These are phyloP conservation scores for Macquaria australasica DNA, from an alignment of 2,113 vertebrate genomes.

Conservation along the genomic window DNA sequence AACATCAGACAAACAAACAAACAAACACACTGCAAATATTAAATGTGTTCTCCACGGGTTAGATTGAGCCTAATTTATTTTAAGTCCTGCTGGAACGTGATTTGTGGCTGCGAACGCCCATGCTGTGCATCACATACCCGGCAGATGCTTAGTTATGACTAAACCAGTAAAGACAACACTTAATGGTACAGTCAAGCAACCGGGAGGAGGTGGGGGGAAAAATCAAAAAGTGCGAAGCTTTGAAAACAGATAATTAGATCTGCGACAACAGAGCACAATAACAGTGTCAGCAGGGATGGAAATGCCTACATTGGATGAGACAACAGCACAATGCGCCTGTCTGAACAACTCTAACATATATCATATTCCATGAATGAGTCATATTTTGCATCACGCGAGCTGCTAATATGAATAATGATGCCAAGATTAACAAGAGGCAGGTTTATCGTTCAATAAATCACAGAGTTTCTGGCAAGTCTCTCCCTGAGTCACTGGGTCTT, in stretches of 20 bases:
- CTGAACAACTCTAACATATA: conserved; percentile 51
- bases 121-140: conserved; percentile 70
- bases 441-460: conserved; percentile 59
- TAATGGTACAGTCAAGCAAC: conserved; percentile 66
- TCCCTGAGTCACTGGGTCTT: conserved; percentile 38
- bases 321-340: conserved; percentile 54
- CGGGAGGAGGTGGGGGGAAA: conserved; percentile 17
- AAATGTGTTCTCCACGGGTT: conserved; percentile 71
- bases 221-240: conserved; percentile 68
- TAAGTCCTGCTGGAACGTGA: conserved; percentile 71
- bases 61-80: conserved; percentile 78
- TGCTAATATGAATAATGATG: conserved; percentile 51
- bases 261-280: conserved; percentile 74
- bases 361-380: conserved; percentile 51
- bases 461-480: conserved; percentile 28
- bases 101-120: conserved; percentile 71
- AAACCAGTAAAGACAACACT: conserved; percentile 65
- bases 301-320: conserved; percentile 57
- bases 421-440: conserved; percentile 40
- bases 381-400: conserved; percentile 32
- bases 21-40: conserved; percentile 68
- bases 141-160: conserved; percentile 77
- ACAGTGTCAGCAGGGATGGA: conserved; percentile 70
- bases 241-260: conserved; percentile 79
- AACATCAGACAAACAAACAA: conserved; percentile 72